Evolutionary conservation across 1,140 invertebrate species (phyloP), one percentile per base, ranked within the genome.

Genomic region (Cataglyphis hispanica): DNA sequence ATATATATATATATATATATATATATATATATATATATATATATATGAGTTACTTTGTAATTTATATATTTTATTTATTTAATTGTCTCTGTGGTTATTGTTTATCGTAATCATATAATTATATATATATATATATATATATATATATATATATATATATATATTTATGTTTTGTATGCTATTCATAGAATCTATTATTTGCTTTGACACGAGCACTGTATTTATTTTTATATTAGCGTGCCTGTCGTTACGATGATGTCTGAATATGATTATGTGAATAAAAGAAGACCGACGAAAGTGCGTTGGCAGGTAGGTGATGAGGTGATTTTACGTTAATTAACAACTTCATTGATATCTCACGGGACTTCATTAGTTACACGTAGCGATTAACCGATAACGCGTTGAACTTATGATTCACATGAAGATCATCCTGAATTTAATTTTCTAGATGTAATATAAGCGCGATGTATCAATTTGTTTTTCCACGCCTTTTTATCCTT

Each of bases 291-390:
- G 64, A 22, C 25, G 22, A 85, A 37, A 50, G 37, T 66, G 34
- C 70, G 46, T 58, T 60, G 58, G 64, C 87, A 89, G 88, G 88
- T 89, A 89, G 85, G 88, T 89, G n/a, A 61, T 70, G 8, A 69
- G 50, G 66, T 69, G 46, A 25, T 43, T 75, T 78, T 63, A 78
- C 8, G 13, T 53, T 87, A 64, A 75, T 27, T 46, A 69, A 80
- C 63, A 56, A 40, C 10, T 11, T 6, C 40, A 50, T 67, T 67
- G 46, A 69, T 56, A 58, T 69, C 43, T 37, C 43, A 13, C 5
- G 43, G 16, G 63, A 56, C n/a, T 27, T 40, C 46, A 56, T 78
- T 53, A 64, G 6, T 40, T 60, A 77, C 8, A 77, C 8, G 25
- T 11, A n/a, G 13, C 11, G 16, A 53, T 7, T 53, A 31, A 64